Evolutionary conservation across 1,140 invertebrate species (phyloP).

Genomic region (Halictus rubicundus): DNA sequence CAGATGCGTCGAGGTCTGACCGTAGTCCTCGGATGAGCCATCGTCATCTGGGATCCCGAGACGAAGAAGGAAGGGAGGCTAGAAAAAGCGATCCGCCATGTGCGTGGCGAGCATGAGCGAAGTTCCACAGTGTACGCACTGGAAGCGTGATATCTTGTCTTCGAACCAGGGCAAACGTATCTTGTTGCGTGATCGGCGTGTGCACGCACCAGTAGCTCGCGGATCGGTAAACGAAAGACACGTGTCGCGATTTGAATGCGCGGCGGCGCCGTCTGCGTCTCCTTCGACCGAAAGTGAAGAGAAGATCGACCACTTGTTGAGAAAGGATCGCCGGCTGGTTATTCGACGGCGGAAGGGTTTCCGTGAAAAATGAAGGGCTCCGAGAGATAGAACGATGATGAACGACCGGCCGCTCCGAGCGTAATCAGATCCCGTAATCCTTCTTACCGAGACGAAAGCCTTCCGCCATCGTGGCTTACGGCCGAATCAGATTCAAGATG

Average conservation of each 20-base stretch:
- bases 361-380: not conserved
- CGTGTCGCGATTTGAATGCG: constrained; percentile 31
- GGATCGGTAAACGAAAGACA: constrained; percentile 61
- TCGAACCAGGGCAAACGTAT: constrained; percentile 47
- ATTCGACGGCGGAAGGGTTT: not conserved
- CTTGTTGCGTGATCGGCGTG: constrained; percentile 53
- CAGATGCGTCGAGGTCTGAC: too few relatives aligned
- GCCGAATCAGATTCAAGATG: constrained; percentile 19
- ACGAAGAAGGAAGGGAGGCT: constrained; percentile 34
- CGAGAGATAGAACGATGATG: not conserved
- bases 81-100: constrained; percentile 56
- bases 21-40: not conserved
- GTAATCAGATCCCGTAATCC: too few relatives aligned
- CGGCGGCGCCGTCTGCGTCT: too few relatives aligned
- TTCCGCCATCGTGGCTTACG: not conserved
- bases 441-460: too few relatives aligned
- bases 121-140: constrained; percentile 13
- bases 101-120: constrained; percentile 18
- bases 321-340: not conserved
- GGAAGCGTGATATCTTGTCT: constrained; percentile 31
- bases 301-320: constrained; percentile 11
- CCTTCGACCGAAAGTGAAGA: not conserved
- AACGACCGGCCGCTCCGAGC: not conserved
- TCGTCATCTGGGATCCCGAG: not conserved
- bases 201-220: constrained; percentile 59